Evolutionary conservation across 2,888 invertebrate species (phyloP).

Genomic region (Tetragnatha montana): DNA sequence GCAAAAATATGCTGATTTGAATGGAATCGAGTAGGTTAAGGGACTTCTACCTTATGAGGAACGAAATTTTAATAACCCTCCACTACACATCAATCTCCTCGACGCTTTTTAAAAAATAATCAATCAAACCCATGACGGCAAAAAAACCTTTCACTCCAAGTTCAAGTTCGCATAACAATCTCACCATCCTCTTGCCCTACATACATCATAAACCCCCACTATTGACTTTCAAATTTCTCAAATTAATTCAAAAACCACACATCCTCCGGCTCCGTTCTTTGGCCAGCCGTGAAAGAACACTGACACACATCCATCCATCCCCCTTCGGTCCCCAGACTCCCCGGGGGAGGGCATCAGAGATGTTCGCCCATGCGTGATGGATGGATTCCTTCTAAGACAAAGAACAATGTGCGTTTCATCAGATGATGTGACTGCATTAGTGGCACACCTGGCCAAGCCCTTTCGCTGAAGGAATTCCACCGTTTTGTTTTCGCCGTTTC

Average conservation of each 20-base stretch:
- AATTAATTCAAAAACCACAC: background rate
- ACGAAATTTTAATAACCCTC: too few relatives aligned
- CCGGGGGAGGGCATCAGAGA: background rate
- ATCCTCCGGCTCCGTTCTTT: background rate
- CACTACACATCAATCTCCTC: background rate
- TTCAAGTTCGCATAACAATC: background rate
- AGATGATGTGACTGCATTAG: background rate
- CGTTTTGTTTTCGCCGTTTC: too few relatives aligned
- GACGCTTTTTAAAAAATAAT: background rate
- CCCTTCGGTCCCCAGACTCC: background rate
- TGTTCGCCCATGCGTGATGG: background rate
- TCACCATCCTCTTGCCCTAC: background rate
- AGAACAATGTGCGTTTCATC: background rate
- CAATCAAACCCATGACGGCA: background rate
- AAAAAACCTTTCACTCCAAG: background rate
- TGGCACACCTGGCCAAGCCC: background rate
- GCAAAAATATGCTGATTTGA: background rate
- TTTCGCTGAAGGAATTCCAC: background rate
- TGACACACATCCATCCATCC: background rate
- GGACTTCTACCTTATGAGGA: too few relatives aligned
- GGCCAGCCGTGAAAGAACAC: background rate
- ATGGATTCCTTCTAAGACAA: background rate
- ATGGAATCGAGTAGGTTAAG: too few relatives aligned
- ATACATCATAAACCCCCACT: background rate
- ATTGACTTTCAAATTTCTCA: background rate